Evolutionary conservation across 1,140 invertebrate genomes (phyloP), one percentile per base, ranked within the genome.

Genomic region (Drosophila aff.): DNA sequence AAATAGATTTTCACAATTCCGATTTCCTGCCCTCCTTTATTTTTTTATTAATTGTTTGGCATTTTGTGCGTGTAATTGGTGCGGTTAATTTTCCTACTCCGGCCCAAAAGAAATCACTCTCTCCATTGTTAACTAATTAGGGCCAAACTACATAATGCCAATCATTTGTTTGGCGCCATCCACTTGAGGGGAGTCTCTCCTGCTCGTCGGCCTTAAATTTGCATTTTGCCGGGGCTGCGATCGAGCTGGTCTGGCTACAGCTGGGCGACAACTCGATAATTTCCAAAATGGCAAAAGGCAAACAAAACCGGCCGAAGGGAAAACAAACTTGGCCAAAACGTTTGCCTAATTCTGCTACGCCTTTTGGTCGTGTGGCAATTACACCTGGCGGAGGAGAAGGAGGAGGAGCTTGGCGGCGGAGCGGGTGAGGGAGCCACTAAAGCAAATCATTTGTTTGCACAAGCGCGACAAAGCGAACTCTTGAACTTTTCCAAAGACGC

Each of bases 391-490:
- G 44, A 33, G 36, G 21, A 9, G 15, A 0, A 31, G 33, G 33
- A 40, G n/a, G 16, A 40, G 28, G 21, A 55, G 52, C 8, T 28
- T 21, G 23, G 46, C 31, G 26, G 7, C 7, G 28, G 6, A 28
- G 33, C 16, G 11, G 31, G 16, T 31, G 66, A 62, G 77, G 87
- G n/a, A 52, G 26, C 49, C 49, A 65, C 75, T 63, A 83, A 83
- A 90, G 76, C 86, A 90, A 90, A 90, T 90, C 83, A 90, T 90
- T 90, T 90, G 85, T 90, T 90, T 90, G 83, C 86, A 85, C 85
- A 90, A 90, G 85, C 85, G 85, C 66, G 85, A 74, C 71, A 73
- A 78, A 90, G 81, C 76, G 85, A 90, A 85, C 85, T 90, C 81
- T 90, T 90, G 85, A 90, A 90, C 85, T 90, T 80, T 90, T 76